Evolutionary conservation across 2,888 invertebrate species (phyloP), one percentile per base, ranked within the genome.

Genomic region (Leuctra nigra): DNA sequence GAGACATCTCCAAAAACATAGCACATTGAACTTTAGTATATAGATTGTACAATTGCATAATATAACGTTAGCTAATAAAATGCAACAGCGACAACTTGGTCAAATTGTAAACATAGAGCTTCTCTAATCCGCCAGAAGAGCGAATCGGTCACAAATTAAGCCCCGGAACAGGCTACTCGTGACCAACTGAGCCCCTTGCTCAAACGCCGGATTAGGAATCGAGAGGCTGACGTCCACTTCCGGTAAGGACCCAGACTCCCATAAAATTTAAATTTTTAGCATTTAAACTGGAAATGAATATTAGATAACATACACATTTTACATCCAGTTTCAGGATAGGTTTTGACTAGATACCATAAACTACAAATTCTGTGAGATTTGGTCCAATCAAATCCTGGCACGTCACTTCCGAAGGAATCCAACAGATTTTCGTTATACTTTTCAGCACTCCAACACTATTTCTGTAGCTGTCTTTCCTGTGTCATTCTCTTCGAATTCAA

Each of bases 101-200:
- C 60, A 41, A 59, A 61, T 59, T 57, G 64, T 65, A 59, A 65
- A 64, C 64, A 64, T 59, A 62, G 58, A 64, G 58, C 56, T 60
- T 64, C 62, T 54, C 62, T 60, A 65, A 69, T 68, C 68, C 69
- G 67, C 68, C 68, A 66, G 64, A 67, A 62, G 66, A 66, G 66
- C 63, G 62, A 62, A 63, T 60, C 61, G 61, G 50, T 61, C 59
- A 62, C 56, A 52, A 58, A 57, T 13, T 56, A 16, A 48, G 67
- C 66, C 67, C 77, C 77, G 77, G 77, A 76, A 62, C 69, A 66
- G 67, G 64, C 70, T 64, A 65, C 69, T 70, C 72, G 70, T 71
- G 71, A 74, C 68, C 70, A 73, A 75, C 74, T 77, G 78, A 79
- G 79, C 79, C 79, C 77, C 74, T 69, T 71, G 71, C 71, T 73